Evolutionary conservation across 92 coral and sea anemone genomes (phyloP), one percentile per base, ranked within the genome.

Genomic region (Parazoanthus darwini): DNA sequence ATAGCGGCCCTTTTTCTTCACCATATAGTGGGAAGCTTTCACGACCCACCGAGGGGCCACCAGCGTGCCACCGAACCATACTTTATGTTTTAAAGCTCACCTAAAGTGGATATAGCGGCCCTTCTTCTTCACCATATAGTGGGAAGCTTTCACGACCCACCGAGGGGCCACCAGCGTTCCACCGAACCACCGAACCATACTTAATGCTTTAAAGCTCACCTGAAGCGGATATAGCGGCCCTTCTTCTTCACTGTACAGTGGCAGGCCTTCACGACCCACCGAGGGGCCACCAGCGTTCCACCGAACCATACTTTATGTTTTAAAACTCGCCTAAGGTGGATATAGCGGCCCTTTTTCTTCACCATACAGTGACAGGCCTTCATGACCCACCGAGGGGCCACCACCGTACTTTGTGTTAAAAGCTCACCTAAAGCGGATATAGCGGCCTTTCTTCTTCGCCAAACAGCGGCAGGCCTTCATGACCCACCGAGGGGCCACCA

Each of bases 401-500:
- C 56, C 10, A 50, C 56, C 56, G 56, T 50, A 50, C 56, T 9
- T 50, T 7, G 11, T 50, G 56, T 50, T 44, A 0, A 44, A 44
- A 44, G 48, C 77, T 72, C 18, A 72, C 77, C 77, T 72, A 16
- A 72, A 16, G 18, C 39, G 36, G 39, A 72, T 72, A 13, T 29
- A 72, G 39, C 77, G 8, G 9, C 35, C 23, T 16, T 22, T 26
- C 39, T 72, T 26, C 16, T 29, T 72, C 13, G 36, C 39, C 77
- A 72, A 6, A 29, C 39, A 72, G 37, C 18, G 77, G 18, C 35
- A 72, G 77, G 77, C 56, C 14, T 10, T 68, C 29, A 68, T 0
- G 29, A 68, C 74, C 74, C 74, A 68, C 33, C 74, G 74, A 7
- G 74, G 74, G 25, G 74, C 74, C 74, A 68, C 74, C 74, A 68